Percentiles rank a stretch among this genome's conserved stretches.
These are phyloP conservation scores for Trichopria drosophilae DNA, from an alignment of 2,888 invertebrate genomes.

Conservation along the genomic window DNA sequence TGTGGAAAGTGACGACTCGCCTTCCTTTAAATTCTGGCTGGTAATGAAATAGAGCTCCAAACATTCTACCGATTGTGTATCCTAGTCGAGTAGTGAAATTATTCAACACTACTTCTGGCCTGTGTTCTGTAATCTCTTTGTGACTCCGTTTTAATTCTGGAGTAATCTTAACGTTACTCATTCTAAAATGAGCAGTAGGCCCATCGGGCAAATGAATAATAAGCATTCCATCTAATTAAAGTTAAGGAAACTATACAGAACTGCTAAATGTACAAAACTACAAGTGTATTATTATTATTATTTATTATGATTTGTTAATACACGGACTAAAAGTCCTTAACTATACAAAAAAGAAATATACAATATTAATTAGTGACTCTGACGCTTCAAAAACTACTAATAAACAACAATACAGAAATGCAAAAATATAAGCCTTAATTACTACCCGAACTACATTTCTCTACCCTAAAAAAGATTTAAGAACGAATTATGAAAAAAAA, in stretches of 20 bases:
- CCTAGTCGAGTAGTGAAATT: slow-evolving; percentile 96
- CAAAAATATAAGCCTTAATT: not conserved
- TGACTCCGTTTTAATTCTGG: slow-evolving; percentile 79
- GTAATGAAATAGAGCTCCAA: slow-evolving; percentile 92
- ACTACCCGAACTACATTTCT: too few relatives aligned
- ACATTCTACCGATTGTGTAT: slow-evolving; percentile 85
- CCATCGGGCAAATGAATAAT: slow-evolving; percentile 94
- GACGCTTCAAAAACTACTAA: slow-evolving; percentile 7
- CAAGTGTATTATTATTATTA: slow-evolving; percentile 16
- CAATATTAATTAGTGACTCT: slow-evolving; percentile 11
- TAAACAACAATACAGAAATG: slow-evolving; percentile 11
- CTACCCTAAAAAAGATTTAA: too few relatives aligned
- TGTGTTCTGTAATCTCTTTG: slow-evolving; percentile 81
- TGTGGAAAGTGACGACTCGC: slow-evolving; percentile 95
- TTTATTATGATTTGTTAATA: slow-evolving; percentile 4
- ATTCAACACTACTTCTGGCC: slow-evolving; percentile 91
- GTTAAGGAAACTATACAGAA: slow-evolving; percentile 12
- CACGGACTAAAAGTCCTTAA: too few relatives aligned
- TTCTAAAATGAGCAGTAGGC: slow-evolving; percentile 93
- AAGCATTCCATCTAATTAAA: slow-evolving; percentile 75
- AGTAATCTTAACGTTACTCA: slow-evolving; percentile 90
- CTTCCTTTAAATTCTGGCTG: slow-evolving; percentile 94
- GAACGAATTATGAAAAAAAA: too few relatives aligned
- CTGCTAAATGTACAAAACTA: slow-evolving; percentile 12
- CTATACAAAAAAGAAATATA: too few relatives aligned